Percentiles rank a stretch among this genome's conserved stretches.
Evolutionary conservation across 2,113 vertebrate genomes (phyloP).

Genomic region (Odobenus rosmarus): DNA sequence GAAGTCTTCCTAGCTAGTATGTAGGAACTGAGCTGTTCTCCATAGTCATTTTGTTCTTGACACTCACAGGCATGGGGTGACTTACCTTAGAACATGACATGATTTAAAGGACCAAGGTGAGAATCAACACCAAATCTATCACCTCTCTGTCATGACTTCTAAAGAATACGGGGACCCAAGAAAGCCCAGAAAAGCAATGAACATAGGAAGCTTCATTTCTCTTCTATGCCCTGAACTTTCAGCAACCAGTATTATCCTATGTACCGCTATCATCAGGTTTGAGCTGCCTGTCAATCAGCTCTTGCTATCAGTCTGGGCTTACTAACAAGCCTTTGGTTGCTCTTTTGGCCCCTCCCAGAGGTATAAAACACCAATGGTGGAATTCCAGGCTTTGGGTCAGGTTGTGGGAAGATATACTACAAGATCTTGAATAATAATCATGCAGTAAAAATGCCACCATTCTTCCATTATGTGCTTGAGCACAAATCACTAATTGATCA

Average conservation of each 20-base stretch:
- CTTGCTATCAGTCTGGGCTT: not conserved
- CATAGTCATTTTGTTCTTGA: not conserved
- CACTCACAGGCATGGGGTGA: not conserved
- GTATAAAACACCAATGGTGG: not conserved
- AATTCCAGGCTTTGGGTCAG: not conserved
- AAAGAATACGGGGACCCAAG: not conserved
- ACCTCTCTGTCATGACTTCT: not conserved
- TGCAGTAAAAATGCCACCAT: not conserved
- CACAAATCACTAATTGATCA: not conserved
- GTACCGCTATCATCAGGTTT: not conserved
- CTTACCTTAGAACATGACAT: not conserved
- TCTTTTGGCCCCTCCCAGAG: not conserved
- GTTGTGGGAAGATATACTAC: not conserved
- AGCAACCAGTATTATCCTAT: not conserved
- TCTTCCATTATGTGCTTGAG: not conserved
- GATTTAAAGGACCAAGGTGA: not conserved
- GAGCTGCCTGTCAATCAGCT: not conserved
- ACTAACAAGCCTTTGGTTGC: not conserved
- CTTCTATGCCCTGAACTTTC: not conserved
- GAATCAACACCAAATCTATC: not conserved
- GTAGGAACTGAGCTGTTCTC: not conserved
- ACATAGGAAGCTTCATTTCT: not conserved
- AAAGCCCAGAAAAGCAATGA: not conserved
- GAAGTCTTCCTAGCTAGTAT: not conserved
- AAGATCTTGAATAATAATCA: not conserved